These are phyloP conservation scores for Sinelater perroti DNA, from an alignment of 2,888 invertebrate genomes.

Conservation along the genomic window DNA sequence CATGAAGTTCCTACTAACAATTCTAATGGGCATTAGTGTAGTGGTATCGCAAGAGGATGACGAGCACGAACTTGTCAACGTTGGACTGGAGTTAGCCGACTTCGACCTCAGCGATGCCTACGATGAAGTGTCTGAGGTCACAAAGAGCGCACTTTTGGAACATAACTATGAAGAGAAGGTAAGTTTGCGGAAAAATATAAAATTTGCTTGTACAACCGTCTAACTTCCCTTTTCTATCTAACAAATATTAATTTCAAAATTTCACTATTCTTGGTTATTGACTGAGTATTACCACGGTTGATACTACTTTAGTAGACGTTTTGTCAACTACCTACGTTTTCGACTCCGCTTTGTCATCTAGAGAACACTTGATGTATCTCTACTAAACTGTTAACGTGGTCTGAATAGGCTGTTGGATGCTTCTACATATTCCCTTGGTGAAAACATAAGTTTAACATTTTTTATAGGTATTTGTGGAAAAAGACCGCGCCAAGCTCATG, in stretches of 20 bases:
- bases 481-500: constrained; percentile 62
- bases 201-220: too few relatives aligned
- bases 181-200: constrained; percentile 18
- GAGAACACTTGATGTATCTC: too few relatives aligned
- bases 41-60: constrained; percentile 6
- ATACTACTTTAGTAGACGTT: too few relatives aligned
- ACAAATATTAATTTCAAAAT: too few relatives aligned
- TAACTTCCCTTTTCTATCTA: too few relatives aligned
- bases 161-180: constrained; percentile 49
- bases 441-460: background rate
- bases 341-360: too few relatives aligned
- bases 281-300: too few relatives aligned
- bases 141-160: constrained; percentile 55
- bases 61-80: constrained; percentile 23
- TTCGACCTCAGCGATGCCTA: constrained; percentile 48
- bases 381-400: too few relatives aligned
- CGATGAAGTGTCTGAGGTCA: constrained; percentile 39
- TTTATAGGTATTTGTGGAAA: constrained; percentile 58
- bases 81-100: constrained; percentile 45
- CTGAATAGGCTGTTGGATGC: too few relatives aligned
- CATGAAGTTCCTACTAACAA: constrained; percentile 12
- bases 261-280: too few relatives aligned
- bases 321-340: too few relatives aligned
- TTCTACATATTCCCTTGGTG: background rate
- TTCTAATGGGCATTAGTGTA: background rate